Base-by-base conservation (phyloP, 2,113 vertebrate genomes). In the Ornithorhynchus anatinus region DNA sequence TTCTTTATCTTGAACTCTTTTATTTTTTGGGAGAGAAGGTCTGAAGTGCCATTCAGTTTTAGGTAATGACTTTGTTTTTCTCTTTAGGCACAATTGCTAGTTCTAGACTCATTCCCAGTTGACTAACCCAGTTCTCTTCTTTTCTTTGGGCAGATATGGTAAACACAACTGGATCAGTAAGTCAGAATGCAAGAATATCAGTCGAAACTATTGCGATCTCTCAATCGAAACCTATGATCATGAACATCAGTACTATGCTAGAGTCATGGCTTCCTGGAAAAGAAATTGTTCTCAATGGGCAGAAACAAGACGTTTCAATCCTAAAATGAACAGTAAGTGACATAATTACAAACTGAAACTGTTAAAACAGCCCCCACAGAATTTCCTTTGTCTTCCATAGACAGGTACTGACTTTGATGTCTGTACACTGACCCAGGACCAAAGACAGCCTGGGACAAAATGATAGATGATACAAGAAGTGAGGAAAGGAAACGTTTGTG, bases 251-350 rank as follows among this genome's bases (percentile, higher is more conserved):
- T 99, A 98, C 66, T 88, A 92, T 2, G 96, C 88, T 4, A 94
- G 90, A 14, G 96, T 98, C 22, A 94, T 90, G 63, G 92, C 94
- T 10, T 59, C 86, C 44, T 73, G 75, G 29, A 67, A 63, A 32
- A 76, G 59, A 1, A 69, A 38, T 1, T 85, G 82, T 59, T 97
- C 96, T n/a, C 71, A 87, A 42, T 97, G 96, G 96, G 64, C 47
- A 22, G 23, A 79, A 62, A 96, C 93, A 0, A 3, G 27, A 3
- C 83, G 95, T 38, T 98, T 99, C 77, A 89, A 94, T 40, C 96
- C 96, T 38, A 86, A 92, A 33, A 60, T 40, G 27, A 94, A 99
- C 60, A 97, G 97, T 99, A 92, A 97, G 97, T 84, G 40, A 57
- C 12, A 6, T 13, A 61, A 14, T 4, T 69, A 47, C 27, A 5